Conservation (phyloP, 2,113 vertebrate genomes). For the Ahaetulla prasina region DNA sequence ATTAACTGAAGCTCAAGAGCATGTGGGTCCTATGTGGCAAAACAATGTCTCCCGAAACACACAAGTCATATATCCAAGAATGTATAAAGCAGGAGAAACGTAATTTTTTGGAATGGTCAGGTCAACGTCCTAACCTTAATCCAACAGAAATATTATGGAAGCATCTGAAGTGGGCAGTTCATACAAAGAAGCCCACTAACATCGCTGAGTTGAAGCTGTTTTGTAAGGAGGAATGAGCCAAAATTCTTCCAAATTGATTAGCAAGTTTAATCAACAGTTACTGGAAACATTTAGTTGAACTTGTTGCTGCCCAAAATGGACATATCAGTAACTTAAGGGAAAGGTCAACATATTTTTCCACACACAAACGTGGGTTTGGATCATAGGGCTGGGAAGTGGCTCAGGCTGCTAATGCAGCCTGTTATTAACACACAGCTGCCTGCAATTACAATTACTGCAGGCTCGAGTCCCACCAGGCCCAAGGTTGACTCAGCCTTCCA, state of each 20-base stretch:
- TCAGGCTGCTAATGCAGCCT: no score
- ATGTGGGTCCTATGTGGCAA: not conserved
- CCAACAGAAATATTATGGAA: not conserved
- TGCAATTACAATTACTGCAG: no score
- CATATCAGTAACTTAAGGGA: not conserved
- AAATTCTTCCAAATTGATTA: no score
- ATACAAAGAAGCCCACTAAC: not conserved
- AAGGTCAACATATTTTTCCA: not conserved
- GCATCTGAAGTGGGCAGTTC: not conserved
- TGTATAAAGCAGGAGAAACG: not conserved
- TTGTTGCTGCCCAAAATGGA: not conserved
- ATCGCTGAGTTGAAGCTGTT: not conserved
- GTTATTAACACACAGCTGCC: no score
- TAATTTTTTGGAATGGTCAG: not conserved
- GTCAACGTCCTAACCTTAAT: not conserved
- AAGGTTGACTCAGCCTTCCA: no score
- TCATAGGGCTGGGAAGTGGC: no score
- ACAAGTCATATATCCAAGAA: not conserved
- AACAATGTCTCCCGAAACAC: not conserved
- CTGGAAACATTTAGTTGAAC: not conserved
- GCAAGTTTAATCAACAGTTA: not conserved
- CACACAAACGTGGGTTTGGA: not conserved
- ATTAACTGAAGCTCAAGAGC: not conserved
- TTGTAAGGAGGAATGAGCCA: not conserved
- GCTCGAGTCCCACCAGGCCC: no score